A percentile compares a stretch with the other conserved stretches of the same genome.
Evolutionary conservation across 2,888 invertebrate genomes (phyloP).

Genomic region (Hemaris fuciformis): DNA sequence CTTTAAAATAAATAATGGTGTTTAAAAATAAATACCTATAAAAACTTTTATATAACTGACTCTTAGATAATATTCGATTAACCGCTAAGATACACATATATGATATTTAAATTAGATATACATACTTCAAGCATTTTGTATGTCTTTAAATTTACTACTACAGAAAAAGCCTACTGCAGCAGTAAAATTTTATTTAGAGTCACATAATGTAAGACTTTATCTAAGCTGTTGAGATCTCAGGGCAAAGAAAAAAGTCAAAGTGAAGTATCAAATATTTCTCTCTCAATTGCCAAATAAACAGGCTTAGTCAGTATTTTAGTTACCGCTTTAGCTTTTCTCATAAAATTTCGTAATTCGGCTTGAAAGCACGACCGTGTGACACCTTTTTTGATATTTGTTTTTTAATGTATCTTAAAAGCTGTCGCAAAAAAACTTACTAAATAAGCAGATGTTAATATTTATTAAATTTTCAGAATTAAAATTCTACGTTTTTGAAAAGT

Average conservation of each 20-base stretch:
- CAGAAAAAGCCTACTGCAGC: too few species aligned
- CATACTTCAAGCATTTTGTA: too few species aligned
- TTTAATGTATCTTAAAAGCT: not conserved
- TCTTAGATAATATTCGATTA: not conserved
- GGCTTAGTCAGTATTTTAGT: not conserved
- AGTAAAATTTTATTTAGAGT: too few species aligned
- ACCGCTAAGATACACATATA: too few species aligned
- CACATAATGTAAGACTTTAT: too few species aligned
- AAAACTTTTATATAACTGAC: not conserved
- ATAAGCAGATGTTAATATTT: not conserved
- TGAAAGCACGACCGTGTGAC: not conserved
- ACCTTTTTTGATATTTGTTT: not conserved
- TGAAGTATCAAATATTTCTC: not conserved
- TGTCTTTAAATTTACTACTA: too few species aligned
- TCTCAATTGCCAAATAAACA: not conserved
- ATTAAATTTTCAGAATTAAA: too few species aligned
- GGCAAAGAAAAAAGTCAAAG: not conserved
- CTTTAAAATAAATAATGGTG: not conserved
- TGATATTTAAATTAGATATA: too few species aligned
- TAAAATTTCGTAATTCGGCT: not conserved
- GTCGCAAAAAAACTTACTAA: not conserved
- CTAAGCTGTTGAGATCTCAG: not conserved
- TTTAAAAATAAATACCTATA: not conserved
- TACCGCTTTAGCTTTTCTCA: not conserved
- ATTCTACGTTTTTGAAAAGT: too few species aligned